Evolutionary conservation across 2,113 vertebrate genomes (phyloP).

Genomic region (Cervus canadensis): DNA sequence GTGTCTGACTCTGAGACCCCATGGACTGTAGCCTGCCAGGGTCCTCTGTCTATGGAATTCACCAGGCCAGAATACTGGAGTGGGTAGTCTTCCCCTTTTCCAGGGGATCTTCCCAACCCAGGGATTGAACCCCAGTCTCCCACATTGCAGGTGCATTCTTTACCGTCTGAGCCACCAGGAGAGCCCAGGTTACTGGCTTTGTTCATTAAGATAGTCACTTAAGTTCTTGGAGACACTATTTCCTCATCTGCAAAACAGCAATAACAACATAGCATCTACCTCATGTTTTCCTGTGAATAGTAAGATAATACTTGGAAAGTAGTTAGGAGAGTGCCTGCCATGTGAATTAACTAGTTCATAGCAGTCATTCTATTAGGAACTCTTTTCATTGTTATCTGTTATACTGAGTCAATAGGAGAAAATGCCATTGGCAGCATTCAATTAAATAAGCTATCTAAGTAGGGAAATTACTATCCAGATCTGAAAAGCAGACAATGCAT

Average conservation of each 20-base stretch:
- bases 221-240: not conserved
- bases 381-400: not conserved
- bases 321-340: not conserved
- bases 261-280: not conserved
- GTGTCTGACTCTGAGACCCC: not conserved
- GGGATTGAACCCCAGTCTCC: not conserved
- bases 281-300: not conserved
- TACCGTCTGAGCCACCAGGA: not conserved
- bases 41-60: not conserved
- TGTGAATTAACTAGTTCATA: not conserved
- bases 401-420: not conserved
- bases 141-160: not conserved
- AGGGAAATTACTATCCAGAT: not conserved
- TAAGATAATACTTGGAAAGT: not conserved
- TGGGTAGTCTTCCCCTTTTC: not conserved
- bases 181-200: not conserved
- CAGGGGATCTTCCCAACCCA: not conserved
- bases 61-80: not conserved
- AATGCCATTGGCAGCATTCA: not conserved
- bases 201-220: not conserved
- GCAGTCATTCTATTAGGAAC: not conserved
- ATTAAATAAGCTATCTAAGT: conserved; percentile 12
- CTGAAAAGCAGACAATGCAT: not conserved
- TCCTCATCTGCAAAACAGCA: not conserved
- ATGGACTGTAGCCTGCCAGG: not conserved